Evolutionary conservation across 2,888 invertebrate species (phyloP), one percentile per base, ranked within the genome.

Genomic region (Drosophila pullipes): DNA sequence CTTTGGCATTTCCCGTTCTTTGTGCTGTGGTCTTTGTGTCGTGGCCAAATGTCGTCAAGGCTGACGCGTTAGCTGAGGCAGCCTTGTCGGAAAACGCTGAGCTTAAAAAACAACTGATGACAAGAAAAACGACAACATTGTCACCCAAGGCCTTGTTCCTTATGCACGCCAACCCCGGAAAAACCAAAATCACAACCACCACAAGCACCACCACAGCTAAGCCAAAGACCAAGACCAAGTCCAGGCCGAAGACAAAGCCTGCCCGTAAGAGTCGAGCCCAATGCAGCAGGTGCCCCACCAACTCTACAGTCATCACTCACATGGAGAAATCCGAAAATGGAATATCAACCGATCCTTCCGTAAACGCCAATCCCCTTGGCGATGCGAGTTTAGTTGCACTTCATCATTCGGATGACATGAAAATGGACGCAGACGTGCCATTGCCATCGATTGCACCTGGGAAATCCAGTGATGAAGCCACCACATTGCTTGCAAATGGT

Each of bases 141-240:
- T 78, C 78, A 4, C 69, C 78, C 35, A 76, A 44, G 53, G 77
- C 76, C 55, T 25, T 80, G 7, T 78, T 78, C n/a, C 65, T 78
- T 0, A 73, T 63, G 77, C 69, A 80, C 28, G 73, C 73, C 47
- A 1, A 50, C 25, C 3, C 22, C 39, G 9, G 28, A 7, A 22
- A 2, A 3, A 5, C 0, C 16, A 57, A 9, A 28, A 0, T n/a
- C 11, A 25, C 55, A 37, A 25, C 22, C 22, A 6, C 5, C 1
- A 18, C 28, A 11, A 25, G 10, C 9, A 41, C 35, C 2, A 22
- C 47, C 2, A 35, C 13, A 13, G 0, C 54, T 22, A 28, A 25
- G 18, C 28, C 50, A 28, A 50, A 10, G 4, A 2, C 58, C 7
- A 37, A 65, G 22, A 11, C 11, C 18, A 63, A 50, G 28, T n/a